These are phyloP conservation scores for Centroberyx gerrardi DNA, from an alignment of 2,797 vertebrate species.

Conservation along the genomic window DNA sequence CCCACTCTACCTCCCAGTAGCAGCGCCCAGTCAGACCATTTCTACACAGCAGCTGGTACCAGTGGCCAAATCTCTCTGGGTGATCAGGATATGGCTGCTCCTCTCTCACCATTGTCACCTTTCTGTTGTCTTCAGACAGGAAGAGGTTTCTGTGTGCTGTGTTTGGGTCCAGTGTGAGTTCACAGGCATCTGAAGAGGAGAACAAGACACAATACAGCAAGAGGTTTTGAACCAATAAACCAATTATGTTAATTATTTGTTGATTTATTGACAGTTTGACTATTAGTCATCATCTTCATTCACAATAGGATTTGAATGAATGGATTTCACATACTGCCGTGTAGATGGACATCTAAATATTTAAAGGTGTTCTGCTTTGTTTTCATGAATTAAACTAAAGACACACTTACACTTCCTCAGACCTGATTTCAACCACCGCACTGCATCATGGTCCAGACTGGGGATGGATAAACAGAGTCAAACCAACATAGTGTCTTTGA, in stretches of 20 bases:
- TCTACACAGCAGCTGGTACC: constrained; percentile 28
- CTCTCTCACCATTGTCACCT: not conserved
- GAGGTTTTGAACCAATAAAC: not conserved
- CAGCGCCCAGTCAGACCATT: constrained; percentile 27
- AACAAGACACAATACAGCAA: not conserved
- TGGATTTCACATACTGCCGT: no score
- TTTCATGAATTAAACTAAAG: not conserved
- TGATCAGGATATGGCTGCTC: constrained; percentile 17
- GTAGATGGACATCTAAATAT: not conserved
- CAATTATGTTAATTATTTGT: not conserved
- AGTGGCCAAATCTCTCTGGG: not conserved
- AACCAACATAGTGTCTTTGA: not conserved
- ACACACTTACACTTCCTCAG: constrained; percentile 32
- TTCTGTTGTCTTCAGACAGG: no score
- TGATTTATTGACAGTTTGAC: not conserved
- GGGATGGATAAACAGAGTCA: not conserved
- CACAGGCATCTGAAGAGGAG: no score
- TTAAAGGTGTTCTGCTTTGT: no score
- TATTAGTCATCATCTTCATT: not conserved
- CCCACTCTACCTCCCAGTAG: constrained; percentile 46
- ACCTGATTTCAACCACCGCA: constrained; percentile 24
- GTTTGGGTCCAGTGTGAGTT: no score
- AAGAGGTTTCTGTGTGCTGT: no score
- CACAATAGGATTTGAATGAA: not conserved
- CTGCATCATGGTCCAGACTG: constrained; percentile 34